These are phyloP conservation scores for Eustalomyia histrio DNA, from an alignment of 2,888 invertebrate genomes.

Conservation along the genomic window DNA sequence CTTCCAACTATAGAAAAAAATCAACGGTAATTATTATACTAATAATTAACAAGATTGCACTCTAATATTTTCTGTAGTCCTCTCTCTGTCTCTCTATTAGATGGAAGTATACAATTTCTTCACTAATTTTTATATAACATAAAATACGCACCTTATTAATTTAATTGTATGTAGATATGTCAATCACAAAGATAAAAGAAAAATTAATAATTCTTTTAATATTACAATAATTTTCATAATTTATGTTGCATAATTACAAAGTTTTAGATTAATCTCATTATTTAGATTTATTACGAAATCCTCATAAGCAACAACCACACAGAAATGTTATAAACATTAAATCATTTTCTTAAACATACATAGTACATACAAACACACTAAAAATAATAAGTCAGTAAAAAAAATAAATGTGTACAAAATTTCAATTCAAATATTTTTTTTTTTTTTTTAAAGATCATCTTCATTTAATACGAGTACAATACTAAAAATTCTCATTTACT, in stretches of 20 bases:
- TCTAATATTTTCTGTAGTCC: background rate
- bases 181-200: background rate
- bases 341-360: no score
- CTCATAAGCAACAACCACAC: background rate
- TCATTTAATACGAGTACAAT: no score
- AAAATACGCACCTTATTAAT: background rate
- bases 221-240: background rate
- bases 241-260: background rate
- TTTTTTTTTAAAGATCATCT: no score
- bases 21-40: constrained; percentile 76
- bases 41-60: constrained; percentile 46
- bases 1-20: constrained; percentile 78
- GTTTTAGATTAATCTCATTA: background rate
- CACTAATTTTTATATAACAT: background rate
- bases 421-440: no score
- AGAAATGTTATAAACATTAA: no score
- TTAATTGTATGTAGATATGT: background rate
- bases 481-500: no score
- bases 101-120: background rate
- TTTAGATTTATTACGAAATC: background rate
- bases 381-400: no score
- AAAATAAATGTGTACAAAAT: no score
- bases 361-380: no score
- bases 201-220: background rate
- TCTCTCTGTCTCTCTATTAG: background rate